A percentile compares a stretch with the other conserved stretches of the same genome.
Evolutionary conservation across 2,113 vertebrate genomes (phyloP).

Genomic region (Penelope pileata): DNA sequence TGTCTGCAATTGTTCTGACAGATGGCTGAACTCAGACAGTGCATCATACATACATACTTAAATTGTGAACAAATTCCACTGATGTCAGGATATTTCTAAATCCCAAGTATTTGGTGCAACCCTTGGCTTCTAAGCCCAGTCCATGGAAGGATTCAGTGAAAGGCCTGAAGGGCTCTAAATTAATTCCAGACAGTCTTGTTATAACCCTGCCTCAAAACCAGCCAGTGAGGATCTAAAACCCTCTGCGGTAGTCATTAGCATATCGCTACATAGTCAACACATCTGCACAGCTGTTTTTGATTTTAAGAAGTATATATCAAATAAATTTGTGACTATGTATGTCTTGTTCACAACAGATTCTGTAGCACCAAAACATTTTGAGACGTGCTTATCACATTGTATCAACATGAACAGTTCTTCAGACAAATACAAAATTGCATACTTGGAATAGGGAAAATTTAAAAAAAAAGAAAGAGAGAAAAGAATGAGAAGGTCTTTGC

Average conservation of each 20-base stretch:
- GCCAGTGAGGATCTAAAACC: neutral
- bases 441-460: neutral
- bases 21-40: slow-evolving; percentile 70
- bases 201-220: neutral
- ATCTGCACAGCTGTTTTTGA: slow-evolving; percentile 58
- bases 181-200: slow-evolving; percentile 57
- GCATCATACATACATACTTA: slow-evolving; percentile 71
- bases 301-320: slow-evolving; percentile 65
- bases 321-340: slow-evolving; percentile 66
- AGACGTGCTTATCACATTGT: slow-evolving; percentile 41
- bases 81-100: slow-evolving; percentile 71
- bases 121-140: slow-evolving; percentile 51
- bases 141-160: slow-evolving; percentile 46
- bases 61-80: slow-evolving; percentile 74
- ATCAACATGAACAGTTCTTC: slow-evolving; percentile 1
- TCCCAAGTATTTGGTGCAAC: slow-evolving; percentile 46
- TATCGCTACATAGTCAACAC: slow-evolving; percentile 31
- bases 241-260: slow-evolving; percentile 18
- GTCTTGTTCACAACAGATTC: slow-evolving; percentile 55
- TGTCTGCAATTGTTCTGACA: slow-evolving; percentile 54
- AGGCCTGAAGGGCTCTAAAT: slow-evolving; percentile 59
- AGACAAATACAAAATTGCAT: neutral
- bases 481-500: neutral
- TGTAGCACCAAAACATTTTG: slow-evolving; percentile 52
- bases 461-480: neutral